Percentiles rank a stretch among this genome's conserved stretches.
Evolutionary conservation across 2,888 invertebrate genomes (phyloP).

Genomic region (Notodonta dromedarius): DNA sequence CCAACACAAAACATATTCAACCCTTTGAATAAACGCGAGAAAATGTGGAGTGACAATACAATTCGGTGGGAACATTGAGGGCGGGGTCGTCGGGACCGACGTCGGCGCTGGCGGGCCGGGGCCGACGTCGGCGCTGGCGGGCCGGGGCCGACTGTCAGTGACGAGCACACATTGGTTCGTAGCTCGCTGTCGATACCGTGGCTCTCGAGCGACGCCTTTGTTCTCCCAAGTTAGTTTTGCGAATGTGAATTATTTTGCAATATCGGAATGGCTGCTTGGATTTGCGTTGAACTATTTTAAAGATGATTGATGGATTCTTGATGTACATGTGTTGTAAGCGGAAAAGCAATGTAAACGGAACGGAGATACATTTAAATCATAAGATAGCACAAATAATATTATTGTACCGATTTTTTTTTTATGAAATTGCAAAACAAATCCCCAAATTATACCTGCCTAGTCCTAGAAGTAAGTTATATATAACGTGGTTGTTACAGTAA

Average conservation of each 20-base stretch:
- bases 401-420: too few relatives aligned
- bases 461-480: too few relatives aligned
- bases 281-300: not conserved
- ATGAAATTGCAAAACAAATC: too few relatives aligned
- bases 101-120: conserved; percentile 4
- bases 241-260: not conserved
- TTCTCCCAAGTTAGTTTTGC: not conserved
- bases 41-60: conserved; percentile 48
- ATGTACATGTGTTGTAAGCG: too few relatives aligned
- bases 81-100: conserved; percentile 30
- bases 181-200: conserved; percentile 5
- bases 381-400: too few relatives aligned
- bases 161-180: conserved; percentile 23
- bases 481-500: too few relatives aligned
- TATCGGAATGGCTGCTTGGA: not conserved
- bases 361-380: not conserved
- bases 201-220: conserved; percentile 1
- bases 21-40: conserved; percentile 37
- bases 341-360: not conserved
- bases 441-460: too few relatives aligned
- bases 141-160: conserved; percentile 30
- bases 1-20: conserved; percentile 42
- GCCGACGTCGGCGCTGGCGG: conserved; percentile 12
- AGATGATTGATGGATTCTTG: not conserved
- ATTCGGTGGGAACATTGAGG: conserved; percentile 31